Evolutionary conservation across 2,888 invertebrate species (phyloP).

Genomic region (Ornithoptera priamus): DNA sequence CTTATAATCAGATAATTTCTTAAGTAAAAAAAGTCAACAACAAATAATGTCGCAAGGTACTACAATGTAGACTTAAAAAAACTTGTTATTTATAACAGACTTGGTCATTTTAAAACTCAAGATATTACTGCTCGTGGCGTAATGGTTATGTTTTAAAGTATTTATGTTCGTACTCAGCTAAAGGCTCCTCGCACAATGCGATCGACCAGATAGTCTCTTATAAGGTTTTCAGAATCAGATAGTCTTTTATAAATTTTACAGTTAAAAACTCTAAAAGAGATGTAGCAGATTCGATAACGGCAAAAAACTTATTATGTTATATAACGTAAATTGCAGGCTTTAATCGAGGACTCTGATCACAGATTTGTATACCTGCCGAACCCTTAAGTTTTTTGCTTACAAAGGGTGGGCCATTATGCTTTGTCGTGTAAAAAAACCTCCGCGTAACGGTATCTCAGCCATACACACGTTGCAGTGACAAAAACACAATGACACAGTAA

Average conservation of each 20-base stretch:
- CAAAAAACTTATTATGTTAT: constrained; percentile 58
- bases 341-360: constrained; percentile 67
- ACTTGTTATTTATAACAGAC: no score
- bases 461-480: constrained; percentile 71
- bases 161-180: not conserved
- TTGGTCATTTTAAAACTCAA: not conserved
- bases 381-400: constrained; percentile 59
- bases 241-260: constrained; percentile 46
- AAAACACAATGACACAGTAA: constrained; percentile 71
- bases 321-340: constrained; percentile 56
- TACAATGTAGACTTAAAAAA: no score
- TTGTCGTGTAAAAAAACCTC: constrained; percentile 52
- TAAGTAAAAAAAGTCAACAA: no score
- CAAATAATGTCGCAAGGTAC: no score
- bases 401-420: constrained; percentile 72
- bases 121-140: constrained; percentile 9
- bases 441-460: constrained; percentile 66
- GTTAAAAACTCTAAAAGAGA: constrained; percentile 55
- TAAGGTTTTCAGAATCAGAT: constrained; percentile 4
- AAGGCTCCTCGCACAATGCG: constrained; percentile 4
- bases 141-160: not conserved
- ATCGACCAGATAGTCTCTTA: not conserved
- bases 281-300: constrained; percentile 53
- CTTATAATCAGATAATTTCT: no score
- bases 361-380: constrained; percentile 73